Evolutionary conservation across 2,113 vertebrate genomes (phyloP).

Genomic region (Tetraodon nigroviridis): DNA sequence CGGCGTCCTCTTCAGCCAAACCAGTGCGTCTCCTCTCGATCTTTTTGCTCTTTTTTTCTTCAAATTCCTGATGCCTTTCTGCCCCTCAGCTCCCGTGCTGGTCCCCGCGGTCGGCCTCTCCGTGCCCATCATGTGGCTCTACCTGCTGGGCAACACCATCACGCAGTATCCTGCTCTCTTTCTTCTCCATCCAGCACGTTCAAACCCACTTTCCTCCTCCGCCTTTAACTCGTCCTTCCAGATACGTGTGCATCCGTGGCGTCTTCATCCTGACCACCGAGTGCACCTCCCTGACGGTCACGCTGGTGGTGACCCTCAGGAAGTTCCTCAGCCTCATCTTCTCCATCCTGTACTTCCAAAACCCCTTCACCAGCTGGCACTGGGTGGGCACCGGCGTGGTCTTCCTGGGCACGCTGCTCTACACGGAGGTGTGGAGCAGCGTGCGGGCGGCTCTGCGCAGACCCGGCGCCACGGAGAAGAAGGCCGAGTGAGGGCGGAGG

Average conservation of each 20-base stretch:
- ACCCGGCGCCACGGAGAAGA: constrained; percentile 62
- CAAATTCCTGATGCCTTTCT: constrained; percentile 10
- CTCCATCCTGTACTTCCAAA: constrained; percentile 92
- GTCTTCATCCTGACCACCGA: constrained; percentile 96
- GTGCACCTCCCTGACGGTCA: constrained; percentile 93
- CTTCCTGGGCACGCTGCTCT: constrained; percentile 88
- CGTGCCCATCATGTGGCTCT: constrained; percentile 91
- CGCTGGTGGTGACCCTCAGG: constrained; percentile 90
- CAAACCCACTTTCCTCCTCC: background rate
- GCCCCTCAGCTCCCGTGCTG: constrained; percentile 75
- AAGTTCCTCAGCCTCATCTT: constrained; percentile 98
- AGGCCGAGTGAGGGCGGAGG: constrained; percentile 61
- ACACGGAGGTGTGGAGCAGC: constrained; percentile 87
- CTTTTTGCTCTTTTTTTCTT: background rate
- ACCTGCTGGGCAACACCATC: constrained; percentile 89
- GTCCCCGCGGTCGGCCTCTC: constrained; percentile 76
- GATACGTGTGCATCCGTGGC: constrained; percentile 91
- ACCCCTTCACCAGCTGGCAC: constrained; percentile 94
- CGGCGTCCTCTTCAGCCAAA: constrained; percentile 82
- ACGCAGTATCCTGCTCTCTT: constrained; percentile 91
- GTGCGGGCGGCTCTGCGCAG: constrained; percentile 51
- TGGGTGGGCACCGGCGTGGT: constrained; percentile 89
- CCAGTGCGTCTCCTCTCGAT: constrained; percentile 75
- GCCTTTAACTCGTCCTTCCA: constrained; percentile 61
- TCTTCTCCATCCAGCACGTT: too few relatives aligned